Evolutionary conservation across 2,888 invertebrate genomes (phyloP), one percentile per base, ranked within the genome.

Genomic region (Syritta pipiens): DNA sequence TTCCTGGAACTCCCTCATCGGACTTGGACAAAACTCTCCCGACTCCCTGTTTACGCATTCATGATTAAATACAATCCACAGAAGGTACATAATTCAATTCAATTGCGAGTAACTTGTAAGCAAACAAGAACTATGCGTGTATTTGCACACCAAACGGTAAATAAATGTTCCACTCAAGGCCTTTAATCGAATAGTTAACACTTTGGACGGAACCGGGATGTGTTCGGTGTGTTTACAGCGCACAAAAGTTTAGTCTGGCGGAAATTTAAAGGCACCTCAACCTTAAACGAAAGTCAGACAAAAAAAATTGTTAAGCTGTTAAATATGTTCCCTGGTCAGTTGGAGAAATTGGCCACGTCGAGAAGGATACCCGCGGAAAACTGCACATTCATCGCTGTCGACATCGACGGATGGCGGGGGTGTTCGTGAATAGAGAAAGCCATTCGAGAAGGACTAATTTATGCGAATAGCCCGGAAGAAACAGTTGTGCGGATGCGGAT

Each of bases 301-400:
- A n/a, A n/a, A n/a, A n/a, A n/a, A n/a, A n/a, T 40, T 14, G 40
- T 40, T 40, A 40, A 40, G 40, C 40, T 19, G 40, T 40, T 40
- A 40, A 40, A 40, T 40, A 40, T 40, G 40, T 20, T 40, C n/a
- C 20, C 40, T 40, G 40, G 40, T 40, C 40, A 40, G 40, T 40
- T 19, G 20, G n/a, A 40, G 40, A 20, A 19, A 19, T 19, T 9
- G 19, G 4, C 1, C 6, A 35, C 2, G n/a, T n/a, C n/a, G n/a
- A 12, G 14, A 12, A 14, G 7, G 35, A 14, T 5, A 14, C 1
- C 12, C 35, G 30, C n/a, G n/a, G 30, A 5, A 30, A n/a, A 30
- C 4, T n/a, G 4, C n/a, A 1, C 6, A 10, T n/a, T n/a, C 6
- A 2, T 10, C 1, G 4, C 30, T 30, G 30, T 6, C 30, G 30